Evolutionary conservation across 2,113 vertebrate species (phyloP), one percentile per base, ranked within the genome.

Genomic region (zebrafish (Danio rerio)): DNA sequence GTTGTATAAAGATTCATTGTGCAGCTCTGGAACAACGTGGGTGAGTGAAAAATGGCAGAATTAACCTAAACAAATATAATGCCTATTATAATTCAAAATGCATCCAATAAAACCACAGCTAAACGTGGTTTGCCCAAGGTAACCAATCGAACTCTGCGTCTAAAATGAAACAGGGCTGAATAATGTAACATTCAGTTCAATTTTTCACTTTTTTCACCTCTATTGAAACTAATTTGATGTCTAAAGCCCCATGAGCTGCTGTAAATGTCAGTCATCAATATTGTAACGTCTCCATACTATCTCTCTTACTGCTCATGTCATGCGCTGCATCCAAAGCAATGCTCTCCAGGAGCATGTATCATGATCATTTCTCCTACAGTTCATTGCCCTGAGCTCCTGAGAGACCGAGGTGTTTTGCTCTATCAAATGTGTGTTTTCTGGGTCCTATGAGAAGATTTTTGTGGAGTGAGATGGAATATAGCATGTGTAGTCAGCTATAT

Each of bases 181-280:
- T 78, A 66, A 78, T 78, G 45, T 16, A 78, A 78, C 21, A 53
- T 77, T 77, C 16, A 9, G 49, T 31, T 63, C 45, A 63, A 66
- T 65, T 66, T 52, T 4, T 78, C 31, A n/a, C 1, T 53, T 78
- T 65, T 65, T 11, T 40, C 15, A 79, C 62, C 49, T 50, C 61
- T n/a, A 8, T 20, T 53, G 31, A 78, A 78, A 78, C 47, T 55
- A 79, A 69, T 77, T 70, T 78, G 21, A 56, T 77, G 20, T 61
- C 52, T 43, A 77, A 65, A 68, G 55, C 52, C 62, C 49, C 18
- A 40, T 76, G 18, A 61, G 61, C 31, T 71, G 5, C 63, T 69
- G 73, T 53, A 70, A 68, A 78, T 71, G 56, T 62, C 63, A 50
- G 71, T 75, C 59, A 75, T 65, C 59, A 65, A 56, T 53, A 56